Evolutionary conservation across 2,888 invertebrate genomes (phyloP).

Genomic region (Nipponacmea schrenckii): DNA sequence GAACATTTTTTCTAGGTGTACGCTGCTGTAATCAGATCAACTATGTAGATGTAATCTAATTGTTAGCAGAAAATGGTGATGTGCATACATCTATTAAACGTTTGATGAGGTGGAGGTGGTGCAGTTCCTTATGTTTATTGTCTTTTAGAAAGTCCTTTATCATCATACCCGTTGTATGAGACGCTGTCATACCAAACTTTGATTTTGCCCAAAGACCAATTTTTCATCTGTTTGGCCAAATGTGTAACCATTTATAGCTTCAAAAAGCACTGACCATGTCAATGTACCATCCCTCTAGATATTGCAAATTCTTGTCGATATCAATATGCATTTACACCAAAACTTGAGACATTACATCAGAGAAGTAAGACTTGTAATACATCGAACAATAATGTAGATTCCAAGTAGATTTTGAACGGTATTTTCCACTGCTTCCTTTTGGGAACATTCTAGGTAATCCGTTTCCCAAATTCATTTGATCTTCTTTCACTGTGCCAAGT

Average conservation of each 20-base stretch:
- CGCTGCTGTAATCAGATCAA: constrained; percentile 37
- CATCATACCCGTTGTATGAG: constrained; percentile 27
- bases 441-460: constrained; percentile 37
- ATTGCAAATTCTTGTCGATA: constrained; percentile 41
- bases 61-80: constrained; percentile 17
- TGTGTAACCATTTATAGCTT: constrained; percentile 32
- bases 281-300: constrained; percentile 40
- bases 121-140: constrained; percentile 27
- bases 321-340: constrained; percentile 40
- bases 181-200: constrained; percentile 34
- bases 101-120: constrained; percentile 26
- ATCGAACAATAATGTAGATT: constrained; percentile 29
- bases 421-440: constrained; percentile 43
- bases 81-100: constrained; percentile 25
- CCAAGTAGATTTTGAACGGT: constrained; percentile 37
- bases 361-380: constrained; percentile 36
- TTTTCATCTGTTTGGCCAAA: constrained; percentile 28
- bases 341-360: constrained; percentile 35
- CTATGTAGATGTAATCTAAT: constrained; percentile 35
- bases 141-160: constrained; percentile 22
- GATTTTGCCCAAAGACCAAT: constrained; percentile 32
- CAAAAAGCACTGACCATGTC: constrained; percentile 36
- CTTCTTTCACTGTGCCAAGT: constrained; percentile 21
- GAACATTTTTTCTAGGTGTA: constrained; percentile 4
- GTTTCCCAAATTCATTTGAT: constrained; percentile 21